Conservation (phyloP, 2,888 invertebrate species). For the Eristalis pertinax region DNA sequence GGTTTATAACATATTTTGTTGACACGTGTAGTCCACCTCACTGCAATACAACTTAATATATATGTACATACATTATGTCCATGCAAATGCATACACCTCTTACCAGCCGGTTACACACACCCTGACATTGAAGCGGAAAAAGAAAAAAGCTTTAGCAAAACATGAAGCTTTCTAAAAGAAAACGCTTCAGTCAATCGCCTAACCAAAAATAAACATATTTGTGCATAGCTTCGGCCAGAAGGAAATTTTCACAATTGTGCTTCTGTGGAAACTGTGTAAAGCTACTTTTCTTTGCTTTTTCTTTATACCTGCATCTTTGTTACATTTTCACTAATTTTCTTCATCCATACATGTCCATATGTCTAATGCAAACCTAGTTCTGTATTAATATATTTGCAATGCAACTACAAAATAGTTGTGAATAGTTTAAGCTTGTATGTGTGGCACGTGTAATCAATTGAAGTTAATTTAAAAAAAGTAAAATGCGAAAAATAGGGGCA, state of each 20-base stretch:
- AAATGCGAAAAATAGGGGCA: neutral
- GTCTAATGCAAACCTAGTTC: neutral
- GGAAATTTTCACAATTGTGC: constrained; percentile 13
- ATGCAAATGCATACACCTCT: neutral
- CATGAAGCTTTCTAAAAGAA: constrained; percentile 8
- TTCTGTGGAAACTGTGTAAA: constrained; percentile 8
- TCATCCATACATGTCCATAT: neutral
- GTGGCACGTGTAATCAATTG: constrained; percentile 51
- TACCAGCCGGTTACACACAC: neutral
- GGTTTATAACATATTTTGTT: neutral
- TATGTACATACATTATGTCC: neutral
- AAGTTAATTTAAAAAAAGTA: constrained; percentile 13
- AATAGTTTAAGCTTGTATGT: neutral
- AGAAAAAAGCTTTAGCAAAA: neutral
- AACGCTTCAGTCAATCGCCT: constrained; percentile 15
- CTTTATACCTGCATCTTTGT: constrained; percentile 27
- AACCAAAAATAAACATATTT: constrained; percentile 46
- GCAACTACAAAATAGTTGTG: constrained; percentile 11
- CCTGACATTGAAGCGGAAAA: neutral
- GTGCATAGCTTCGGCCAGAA: constrained; percentile 22
- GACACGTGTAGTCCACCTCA: neutral
- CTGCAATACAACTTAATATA: neutral
- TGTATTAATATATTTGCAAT: neutral
- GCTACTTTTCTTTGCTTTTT: neutral
- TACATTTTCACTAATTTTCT: constrained; percentile 7